Evolutionary conservation across 2,113 vertebrate species (phyloP).

Genomic region (Clinocottus analis): DNA sequence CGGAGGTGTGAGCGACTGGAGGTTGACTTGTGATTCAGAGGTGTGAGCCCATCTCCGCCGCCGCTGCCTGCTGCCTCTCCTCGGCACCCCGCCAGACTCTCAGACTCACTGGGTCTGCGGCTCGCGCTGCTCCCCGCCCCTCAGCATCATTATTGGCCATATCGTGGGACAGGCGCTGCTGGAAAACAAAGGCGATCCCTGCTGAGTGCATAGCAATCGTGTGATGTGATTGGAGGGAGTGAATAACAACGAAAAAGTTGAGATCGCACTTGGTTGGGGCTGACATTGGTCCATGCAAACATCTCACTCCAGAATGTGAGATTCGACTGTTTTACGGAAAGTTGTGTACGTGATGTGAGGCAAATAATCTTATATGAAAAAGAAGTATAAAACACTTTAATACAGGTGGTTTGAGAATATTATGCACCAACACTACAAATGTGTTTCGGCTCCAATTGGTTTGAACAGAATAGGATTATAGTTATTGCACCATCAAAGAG

Average conservation of each 20-base stretch:
- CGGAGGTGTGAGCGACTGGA: slow-evolving; percentile 56
- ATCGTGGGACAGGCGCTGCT: slow-evolving; percentile 59
- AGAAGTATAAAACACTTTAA: background rate
- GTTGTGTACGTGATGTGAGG: background rate
- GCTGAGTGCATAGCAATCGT: slow-evolving; percentile 53
- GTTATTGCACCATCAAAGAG: background rate
- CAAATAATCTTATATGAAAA: background rate
- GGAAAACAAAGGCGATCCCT: slow-evolving; percentile 55
- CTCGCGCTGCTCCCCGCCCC: slow-evolving; percentile 77
- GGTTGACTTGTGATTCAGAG: slow-evolving; percentile 71
- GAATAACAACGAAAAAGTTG: slow-evolving; percentile 32
- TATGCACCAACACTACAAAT: background rate
- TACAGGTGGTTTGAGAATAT: background rate
- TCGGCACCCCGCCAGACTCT: slow-evolving; percentile 67
- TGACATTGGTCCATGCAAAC: slow-evolving; percentile 7
- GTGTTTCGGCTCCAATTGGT: background rate
- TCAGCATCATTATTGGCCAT: slow-evolving; percentile 73
- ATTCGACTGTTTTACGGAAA: background rate
- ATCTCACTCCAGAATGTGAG: background rate
- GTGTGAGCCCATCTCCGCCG: slow-evolving; percentile 77
- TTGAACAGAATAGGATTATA: background rate
- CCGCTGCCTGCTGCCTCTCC: slow-evolving; percentile 60
- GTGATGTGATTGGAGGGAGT: slow-evolving; percentile 7
- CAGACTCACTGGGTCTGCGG: slow-evolving; percentile 74
- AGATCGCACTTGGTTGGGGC: background rate